Conservation (phyloP, 2,113 vertebrate species). For the Triplophysa dalaica region DNA sequence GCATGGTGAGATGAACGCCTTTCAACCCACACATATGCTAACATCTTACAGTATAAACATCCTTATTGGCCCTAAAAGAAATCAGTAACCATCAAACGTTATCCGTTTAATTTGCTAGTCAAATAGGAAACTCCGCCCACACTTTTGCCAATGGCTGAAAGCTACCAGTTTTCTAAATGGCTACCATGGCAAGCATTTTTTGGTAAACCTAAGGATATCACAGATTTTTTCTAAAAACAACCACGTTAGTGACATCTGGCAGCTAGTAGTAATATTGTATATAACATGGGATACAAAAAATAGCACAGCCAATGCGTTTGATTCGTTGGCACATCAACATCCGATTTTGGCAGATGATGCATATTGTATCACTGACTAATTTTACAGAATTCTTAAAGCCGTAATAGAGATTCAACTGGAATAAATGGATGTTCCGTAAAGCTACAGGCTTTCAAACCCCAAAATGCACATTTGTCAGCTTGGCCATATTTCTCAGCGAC, state of each 20-base stretch:
- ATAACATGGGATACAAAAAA: neutral
- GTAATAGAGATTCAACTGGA: neutral
- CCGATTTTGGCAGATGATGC: neutral
- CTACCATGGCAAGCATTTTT: no score
- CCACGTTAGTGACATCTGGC: neutral
- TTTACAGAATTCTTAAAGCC: neutral
- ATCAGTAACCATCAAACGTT: neutral
- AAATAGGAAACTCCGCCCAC: no score
- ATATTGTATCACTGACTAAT: neutral
- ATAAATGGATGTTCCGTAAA: neutral
- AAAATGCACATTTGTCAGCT: conserved; percentile 24
- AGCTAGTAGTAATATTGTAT: neutral
- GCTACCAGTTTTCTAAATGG: no score
- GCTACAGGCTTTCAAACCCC: neutral
- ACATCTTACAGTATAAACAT: neutral
- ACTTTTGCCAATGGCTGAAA: no score
- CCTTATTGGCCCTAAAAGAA: neutral
- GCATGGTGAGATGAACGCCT: conserved; percentile 73
- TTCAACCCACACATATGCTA: neutral
- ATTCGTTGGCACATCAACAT: no score
- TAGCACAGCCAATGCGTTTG: no score
- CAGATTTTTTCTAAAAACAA: no score
- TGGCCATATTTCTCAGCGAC: conserved; percentile 13
- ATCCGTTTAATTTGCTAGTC: no score
- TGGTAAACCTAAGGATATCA: no score